Evolutionary conservation across 2,888 invertebrate genomes (phyloP), one percentile per base, ranked within the genome.

Genomic region (Argynnis bischoffii): DNA sequence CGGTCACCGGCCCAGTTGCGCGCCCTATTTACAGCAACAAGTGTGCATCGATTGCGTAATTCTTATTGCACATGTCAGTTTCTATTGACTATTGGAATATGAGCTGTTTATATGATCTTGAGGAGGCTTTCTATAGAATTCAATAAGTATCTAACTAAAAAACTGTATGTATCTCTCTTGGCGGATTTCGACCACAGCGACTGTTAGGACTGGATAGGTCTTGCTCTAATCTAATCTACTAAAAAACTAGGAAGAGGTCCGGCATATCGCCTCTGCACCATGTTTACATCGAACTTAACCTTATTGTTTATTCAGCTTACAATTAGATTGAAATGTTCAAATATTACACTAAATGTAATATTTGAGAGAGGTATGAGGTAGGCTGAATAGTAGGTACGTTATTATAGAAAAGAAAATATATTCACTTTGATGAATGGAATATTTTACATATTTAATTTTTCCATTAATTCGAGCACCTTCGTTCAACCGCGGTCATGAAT

Each of bases 11-110:
- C 87, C 83, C 78, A 81, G 68, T 83, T 84, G 73, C 76, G 67
- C 76, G 86, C 66, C 85, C 86, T 80, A 85, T 69, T 83, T 83
- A 69, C 77, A 73, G 85, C 87, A 87, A 87, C 87, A 86, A 83
- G 87, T 87, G 75, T 78, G 74, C 74, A 75, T 76, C 70, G 74
- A 74, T 72, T 74, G 71, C 69, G 66, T 57, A 67, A 69, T 70
- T 66, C 54, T 48, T 65, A 63, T 51, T 59, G 63, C 66, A 69
- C 66, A 68, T 59, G 59, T 61, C 61, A 61, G 16, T 50, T 31
- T 51, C 4, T 50, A 60, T 60, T 51, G 51, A 41, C 61, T 61
- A 18, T 61, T 6, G 18, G 51, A 18, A 61, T 51, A 14, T 18
- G 6, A 41, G 35, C 11, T 26, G 26, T 26, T 26, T 26, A 26